phyloP scores from a whole-genome alignment of 2,113 vertebrate genomes.

The Choloepus hoffmanni region DNA sequence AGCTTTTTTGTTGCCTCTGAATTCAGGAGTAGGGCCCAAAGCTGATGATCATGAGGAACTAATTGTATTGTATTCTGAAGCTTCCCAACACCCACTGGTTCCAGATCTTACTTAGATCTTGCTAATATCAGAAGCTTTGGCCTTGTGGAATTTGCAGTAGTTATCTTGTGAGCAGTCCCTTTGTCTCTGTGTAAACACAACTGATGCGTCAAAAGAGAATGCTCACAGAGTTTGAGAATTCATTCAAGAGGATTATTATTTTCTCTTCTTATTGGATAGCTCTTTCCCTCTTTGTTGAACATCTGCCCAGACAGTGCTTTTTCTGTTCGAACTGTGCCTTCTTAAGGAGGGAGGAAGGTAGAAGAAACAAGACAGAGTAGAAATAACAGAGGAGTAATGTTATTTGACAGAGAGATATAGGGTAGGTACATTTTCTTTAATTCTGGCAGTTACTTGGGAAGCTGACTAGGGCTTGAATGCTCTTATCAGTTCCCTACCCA shows the following conservation, averaged over 20 bases:
- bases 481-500: not conserved
- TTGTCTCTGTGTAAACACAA: not conserved
- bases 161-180: not conserved
- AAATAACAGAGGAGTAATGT: not conserved
- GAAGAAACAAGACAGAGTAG: not conserved
- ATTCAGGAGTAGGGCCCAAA: not conserved
- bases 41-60: not conserved
- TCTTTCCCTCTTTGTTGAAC: not conserved
- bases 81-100: not conserved
- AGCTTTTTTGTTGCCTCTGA: not conserved
- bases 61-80: not conserved
- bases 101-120: not conserved
- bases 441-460: not conserved
- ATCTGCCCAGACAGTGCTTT: not conserved
- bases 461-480: not conserved
- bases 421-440: not conserved
- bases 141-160: not conserved
- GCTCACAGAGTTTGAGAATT: not conserved
- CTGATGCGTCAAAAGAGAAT: accelerated
- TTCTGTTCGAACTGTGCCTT: not conserved
- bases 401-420: not conserved
- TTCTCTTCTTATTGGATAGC: not conserved
- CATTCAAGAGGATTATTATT: not conserved
- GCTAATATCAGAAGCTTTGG: not conserved
- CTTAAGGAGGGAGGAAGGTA: not conserved